Percentiles rank a stretch among this genome's conserved stretches.
Conservation (phyloP, 2,797 vertebrate species). For the Alca torda region DNA sequence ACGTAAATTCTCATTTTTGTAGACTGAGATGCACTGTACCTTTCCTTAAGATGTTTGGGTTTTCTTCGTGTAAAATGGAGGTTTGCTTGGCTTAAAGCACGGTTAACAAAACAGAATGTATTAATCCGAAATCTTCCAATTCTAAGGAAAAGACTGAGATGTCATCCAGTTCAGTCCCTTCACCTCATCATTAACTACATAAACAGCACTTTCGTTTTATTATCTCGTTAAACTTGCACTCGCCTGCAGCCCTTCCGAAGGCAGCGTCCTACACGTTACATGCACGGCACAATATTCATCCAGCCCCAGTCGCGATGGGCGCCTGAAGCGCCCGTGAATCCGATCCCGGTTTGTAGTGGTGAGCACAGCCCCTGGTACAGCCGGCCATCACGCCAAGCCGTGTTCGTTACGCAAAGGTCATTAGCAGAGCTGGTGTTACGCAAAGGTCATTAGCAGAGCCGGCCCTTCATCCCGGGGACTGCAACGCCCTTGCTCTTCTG, state of each 20-base stretch:
- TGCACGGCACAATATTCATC: neutral
- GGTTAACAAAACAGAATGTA: neutral
- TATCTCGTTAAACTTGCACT: neutral
- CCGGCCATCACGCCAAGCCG: neutral
- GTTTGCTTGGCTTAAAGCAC: neutral
- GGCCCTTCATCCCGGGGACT: constrained; percentile 8
- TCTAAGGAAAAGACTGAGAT: neutral
- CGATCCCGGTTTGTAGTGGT: fast-evolving
- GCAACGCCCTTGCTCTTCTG: neutral
- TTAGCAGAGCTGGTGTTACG: neutral
- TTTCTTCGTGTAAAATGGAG: neutral
- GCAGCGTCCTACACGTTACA: neutral
- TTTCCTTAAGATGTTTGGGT: neutral
- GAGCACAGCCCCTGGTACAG: neutral
- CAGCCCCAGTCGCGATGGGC: fast-evolving
- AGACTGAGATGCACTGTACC: neutral
- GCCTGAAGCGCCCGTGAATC: neutral
- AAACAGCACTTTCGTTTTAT: neutral
- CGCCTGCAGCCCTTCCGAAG: neutral
- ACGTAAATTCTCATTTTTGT: neutral
- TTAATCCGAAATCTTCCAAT: neutral
- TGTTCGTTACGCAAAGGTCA: neutral
- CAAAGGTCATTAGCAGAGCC: neutral
- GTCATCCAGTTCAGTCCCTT: neutral
- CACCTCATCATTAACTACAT: neutral